Evolutionary conservation across 2,888 invertebrate genomes (phyloP), one percentile per base, ranked within the genome.

Genomic region (Masnerella sp.): DNA sequence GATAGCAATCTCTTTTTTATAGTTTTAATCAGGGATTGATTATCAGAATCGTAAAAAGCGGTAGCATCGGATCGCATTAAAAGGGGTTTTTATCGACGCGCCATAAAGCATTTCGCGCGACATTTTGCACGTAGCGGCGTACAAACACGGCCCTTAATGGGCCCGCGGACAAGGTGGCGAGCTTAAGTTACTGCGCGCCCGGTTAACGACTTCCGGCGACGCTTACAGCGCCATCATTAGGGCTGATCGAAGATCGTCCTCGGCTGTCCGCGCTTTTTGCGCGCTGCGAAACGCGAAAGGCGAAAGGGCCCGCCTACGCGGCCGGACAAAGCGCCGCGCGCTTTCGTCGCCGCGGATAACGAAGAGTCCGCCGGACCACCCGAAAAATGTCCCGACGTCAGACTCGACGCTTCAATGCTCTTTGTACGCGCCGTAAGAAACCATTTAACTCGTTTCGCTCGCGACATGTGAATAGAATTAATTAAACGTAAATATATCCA

Each of bases 141-240:
- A 65, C 65, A 67, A 65, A 54, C 61, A 72, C 42, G 67, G 67
- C 54, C 72, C 61, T 67, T 72, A 72, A 72, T 72, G 67, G 72
- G 17, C 54, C 58, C 38, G 40, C 54, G 72, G 59, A 58, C 65
- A 61, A 59, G 64, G 67, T 61, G 54, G 72, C 61, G 67, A 67
- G 59, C 67, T 72, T 65, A 67, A 72, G 56, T 72, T 72, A 72
- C 54, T 49, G 72, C 65, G 8, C n/a, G 20, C 28, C 20, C 61
- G 47, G 54, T 42, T 72, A 72, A 72, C 72, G 61, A 72, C 72
- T 72, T 72, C 72, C 61, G 72, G 56, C 38, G 56, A 67, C 61
- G 61, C 56, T 67, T 73, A 73, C 72, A 73, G 65, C 59, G 61
- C 67, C 67, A 62, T 73, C 68, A 68, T 73, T 68, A 73, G 73